phyloP scores from a whole-genome alignment of 2,113 vertebrate genomes.

The Passer domesticus region DNA sequence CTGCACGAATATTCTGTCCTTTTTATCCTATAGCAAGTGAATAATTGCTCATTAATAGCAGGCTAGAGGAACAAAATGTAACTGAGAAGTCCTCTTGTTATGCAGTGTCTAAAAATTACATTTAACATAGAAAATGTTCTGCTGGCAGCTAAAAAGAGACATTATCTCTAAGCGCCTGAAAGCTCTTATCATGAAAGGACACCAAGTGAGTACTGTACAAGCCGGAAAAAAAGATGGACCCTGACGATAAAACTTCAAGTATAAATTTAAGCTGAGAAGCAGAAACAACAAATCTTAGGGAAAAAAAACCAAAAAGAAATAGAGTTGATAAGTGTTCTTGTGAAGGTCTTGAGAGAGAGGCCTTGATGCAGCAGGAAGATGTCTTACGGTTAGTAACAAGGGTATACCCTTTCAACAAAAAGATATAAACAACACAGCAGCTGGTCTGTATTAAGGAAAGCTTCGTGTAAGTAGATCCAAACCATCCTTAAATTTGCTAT shows the following conservation, averaged over 20 bases:
- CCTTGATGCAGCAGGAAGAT: background rate
- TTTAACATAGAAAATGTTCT: background rate
- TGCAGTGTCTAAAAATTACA: background rate
- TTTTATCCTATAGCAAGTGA: background rate
- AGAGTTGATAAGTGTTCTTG: background rate
- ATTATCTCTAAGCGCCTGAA: background rate
- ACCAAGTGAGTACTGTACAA: background rate
- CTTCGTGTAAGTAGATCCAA: background rate
- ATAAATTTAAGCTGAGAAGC: background rate
- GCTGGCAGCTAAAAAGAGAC: background rate
- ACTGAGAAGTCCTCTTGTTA: background rate
- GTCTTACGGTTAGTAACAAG: background rate
- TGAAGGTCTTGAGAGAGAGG: background rate
- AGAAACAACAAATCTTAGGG: background rate
- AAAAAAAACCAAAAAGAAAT: background rate
- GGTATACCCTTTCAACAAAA: background rate
- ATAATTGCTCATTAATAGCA: conserved; percentile 23
- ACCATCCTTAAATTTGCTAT: background rate
- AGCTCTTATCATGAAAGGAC: background rate
- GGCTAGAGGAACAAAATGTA: conserved; percentile 31
- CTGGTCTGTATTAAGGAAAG: background rate
- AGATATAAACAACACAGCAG: background rate
- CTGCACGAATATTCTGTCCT: background rate
- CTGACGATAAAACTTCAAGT: background rate
- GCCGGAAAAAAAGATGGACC: background rate